Evolutionary conservation across 2,888 invertebrate species (phyloP).

Genomic region (Oscheius onirici): DNA sequence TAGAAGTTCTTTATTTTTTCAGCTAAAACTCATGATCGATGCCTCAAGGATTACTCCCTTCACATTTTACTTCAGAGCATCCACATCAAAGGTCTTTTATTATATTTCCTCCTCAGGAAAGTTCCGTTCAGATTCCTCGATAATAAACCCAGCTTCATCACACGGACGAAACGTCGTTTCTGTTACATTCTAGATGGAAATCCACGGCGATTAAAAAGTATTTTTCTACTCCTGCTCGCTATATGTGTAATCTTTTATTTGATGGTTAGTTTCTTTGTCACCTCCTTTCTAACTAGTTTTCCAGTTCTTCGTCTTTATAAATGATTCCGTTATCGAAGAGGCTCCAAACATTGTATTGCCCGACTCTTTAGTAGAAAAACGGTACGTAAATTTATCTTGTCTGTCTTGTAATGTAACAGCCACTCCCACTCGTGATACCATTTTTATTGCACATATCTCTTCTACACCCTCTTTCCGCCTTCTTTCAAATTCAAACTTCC

Average conservation of each 20-base stretch:
- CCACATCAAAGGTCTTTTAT: conserved; percentile 18
- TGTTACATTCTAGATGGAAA: not conserved
- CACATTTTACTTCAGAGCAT: conserved; percentile 6
- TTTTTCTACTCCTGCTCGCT: not conserved
- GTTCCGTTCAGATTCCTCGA: conserved; percentile 3
- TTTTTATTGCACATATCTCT: no score
- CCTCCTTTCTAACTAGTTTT: not conserved
- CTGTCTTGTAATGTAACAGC: no score
- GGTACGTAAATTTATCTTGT: not conserved
- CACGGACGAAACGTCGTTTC: not conserved
- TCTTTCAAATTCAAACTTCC: no score
- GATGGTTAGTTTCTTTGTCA: not conserved
- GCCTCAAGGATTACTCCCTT: conserved; percentile 27
- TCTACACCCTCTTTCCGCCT: no score
- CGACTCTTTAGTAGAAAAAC: conserved; percentile 15
- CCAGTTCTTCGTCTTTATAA: not conserved
- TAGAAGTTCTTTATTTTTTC: not conserved
- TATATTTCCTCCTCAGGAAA: not conserved
- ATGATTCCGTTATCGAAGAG: conserved; percentile 16
- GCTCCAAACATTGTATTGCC: conserved; percentile 1
- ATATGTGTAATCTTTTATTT: conserved; percentile 1
- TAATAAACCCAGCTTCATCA: conserved; percentile 8
- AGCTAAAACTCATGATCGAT: conserved; percentile 2
- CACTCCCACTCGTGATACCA: no score
- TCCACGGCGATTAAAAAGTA: not conserved